Percentiles rank a stretch among this genome's conserved stretches.
phyloP scores from a whole-genome alignment of 2,888 invertebrate species.

The Dione vanillae region DNA sequence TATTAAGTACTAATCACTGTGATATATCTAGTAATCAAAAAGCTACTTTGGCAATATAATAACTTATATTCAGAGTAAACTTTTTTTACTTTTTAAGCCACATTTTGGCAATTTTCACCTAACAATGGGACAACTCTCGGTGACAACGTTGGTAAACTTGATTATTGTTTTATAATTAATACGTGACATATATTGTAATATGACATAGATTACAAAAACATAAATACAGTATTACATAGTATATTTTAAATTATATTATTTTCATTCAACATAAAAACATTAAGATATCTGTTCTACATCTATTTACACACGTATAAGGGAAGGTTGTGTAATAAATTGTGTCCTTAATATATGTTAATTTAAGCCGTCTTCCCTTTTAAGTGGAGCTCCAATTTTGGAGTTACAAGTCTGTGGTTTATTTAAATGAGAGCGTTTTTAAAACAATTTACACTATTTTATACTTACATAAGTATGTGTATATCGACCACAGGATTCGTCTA shows the following conservation, averaged over 20 bases:
- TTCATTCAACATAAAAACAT: not conserved
- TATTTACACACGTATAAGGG: not conserved
- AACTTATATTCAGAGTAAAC: no score
- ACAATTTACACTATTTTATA: not conserved
- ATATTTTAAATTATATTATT: not conserved
- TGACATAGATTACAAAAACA: no score
- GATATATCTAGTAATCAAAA: not conserved
- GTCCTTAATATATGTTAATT: constrained; percentile 23
- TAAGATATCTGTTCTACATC: not conserved
- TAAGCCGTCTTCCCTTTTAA: constrained; percentile 19
- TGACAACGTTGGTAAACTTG: no score
- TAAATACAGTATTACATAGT: no score
- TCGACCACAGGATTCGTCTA: no score
- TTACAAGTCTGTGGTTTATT: constrained; percentile 20
- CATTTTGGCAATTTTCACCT: no score
- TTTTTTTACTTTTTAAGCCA: no score
- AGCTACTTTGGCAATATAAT: no score
- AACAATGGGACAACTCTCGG: no score
- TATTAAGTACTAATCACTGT: not conserved
- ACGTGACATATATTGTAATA: no score
- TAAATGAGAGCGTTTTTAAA: constrained; percentile 7
- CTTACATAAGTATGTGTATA: not conserved
- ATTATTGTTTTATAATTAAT: no score
- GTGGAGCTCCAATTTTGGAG: constrained; percentile 28
- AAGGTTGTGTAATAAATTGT: constrained; percentile 17